phyloP scores from a whole-genome alignment of 1,140 invertebrate genomes.

The Panulirus ornatus region DNA sequence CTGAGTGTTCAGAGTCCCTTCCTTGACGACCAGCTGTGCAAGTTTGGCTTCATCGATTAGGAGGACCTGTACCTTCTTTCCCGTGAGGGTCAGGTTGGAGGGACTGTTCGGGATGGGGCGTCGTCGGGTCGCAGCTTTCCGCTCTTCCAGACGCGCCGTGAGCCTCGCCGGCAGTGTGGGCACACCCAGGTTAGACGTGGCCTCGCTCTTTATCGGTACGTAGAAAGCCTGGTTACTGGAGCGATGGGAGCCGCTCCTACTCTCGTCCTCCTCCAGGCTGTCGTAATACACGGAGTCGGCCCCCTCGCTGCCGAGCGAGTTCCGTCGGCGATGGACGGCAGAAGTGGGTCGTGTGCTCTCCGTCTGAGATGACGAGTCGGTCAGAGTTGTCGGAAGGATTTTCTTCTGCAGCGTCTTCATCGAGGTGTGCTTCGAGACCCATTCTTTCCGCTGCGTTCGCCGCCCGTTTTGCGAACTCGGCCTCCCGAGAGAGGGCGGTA shows the following conservation, averaged over 20 bases:
- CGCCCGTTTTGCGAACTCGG: slow-evolving; percentile 5
- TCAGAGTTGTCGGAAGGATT: slow-evolving; percentile 41
- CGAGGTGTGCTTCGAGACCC: slow-evolving; percentile 68
- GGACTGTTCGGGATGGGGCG: neutral
- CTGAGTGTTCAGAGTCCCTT: neutral
- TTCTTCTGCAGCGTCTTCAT: slow-evolving; percentile 63
- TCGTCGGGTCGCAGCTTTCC: neutral
- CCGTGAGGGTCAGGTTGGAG: slow-evolving; percentile 34
- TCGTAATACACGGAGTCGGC: slow-evolving; percentile 66
- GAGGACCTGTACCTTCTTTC: slow-evolving; percentile 6
- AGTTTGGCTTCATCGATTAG: slow-evolving; percentile 13
- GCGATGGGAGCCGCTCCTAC: neutral
- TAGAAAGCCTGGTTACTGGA: slow-evolving; percentile 48
- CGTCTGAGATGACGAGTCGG: slow-evolving; percentile 64
- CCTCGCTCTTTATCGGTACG: slow-evolving; percentile 53
- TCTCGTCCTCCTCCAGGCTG: slow-evolving; percentile 72
- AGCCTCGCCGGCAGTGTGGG: slow-evolving; percentile 46
- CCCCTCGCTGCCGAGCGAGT: slow-evolving; percentile 35
- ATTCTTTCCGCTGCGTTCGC: slow-evolving; percentile 62
- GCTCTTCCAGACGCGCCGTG: slow-evolving; percentile 44
- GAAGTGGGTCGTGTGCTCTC: slow-evolving; percentile 5
- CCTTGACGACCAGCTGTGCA: neutral
- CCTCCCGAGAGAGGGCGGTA: neutral
- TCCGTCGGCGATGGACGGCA: neutral
- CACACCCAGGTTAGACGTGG: neutral